phyloP scores from a whole-genome alignment of 1,140 invertebrate species.

The Drusus annulatus region DNA sequence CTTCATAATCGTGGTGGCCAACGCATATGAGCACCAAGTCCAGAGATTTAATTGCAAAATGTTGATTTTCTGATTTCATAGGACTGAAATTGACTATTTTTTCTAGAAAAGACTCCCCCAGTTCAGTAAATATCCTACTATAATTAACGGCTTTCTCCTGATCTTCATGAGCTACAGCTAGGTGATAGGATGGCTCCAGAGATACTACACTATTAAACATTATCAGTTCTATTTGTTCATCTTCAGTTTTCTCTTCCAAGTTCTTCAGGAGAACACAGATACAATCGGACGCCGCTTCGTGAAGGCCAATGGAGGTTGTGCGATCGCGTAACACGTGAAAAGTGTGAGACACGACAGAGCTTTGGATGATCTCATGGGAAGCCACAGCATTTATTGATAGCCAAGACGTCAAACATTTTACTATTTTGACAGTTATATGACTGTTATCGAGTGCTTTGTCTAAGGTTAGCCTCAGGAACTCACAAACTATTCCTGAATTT shows the following conservation, averaged over 20 bases:
- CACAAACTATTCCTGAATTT: slow-evolving; percentile 77
- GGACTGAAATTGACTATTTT: slow-evolving; percentile 80
- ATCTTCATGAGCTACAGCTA: slow-evolving; percentile 94
- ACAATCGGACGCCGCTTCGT: slow-evolving; percentile 93
- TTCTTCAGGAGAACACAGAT: slow-evolving; percentile 88
- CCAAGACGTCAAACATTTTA: slow-evolving; percentile 88
- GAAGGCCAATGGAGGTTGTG: slow-evolving; percentile 79
- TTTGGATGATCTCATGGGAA: slow-evolving; percentile 77
- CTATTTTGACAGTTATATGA: slow-evolving; percentile 73
- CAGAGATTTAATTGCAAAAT: slow-evolving; percentile 89
- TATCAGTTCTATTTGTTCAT: slow-evolving; percentile 78
- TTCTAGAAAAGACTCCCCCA: slow-evolving; percentile 92
- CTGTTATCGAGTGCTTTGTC: slow-evolving; percentile 72
- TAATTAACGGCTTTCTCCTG: slow-evolving; percentile 93
- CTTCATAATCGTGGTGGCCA: slow-evolving; percentile 98
- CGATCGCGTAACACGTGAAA: slow-evolving; percentile 80
- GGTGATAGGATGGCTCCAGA: slow-evolving; percentile 90
- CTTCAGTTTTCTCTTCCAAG: slow-evolving; percentile 82
- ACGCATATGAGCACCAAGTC: slow-evolving; percentile 94
- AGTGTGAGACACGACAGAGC: slow-evolving; percentile 78
- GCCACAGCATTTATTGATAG: slow-evolving; percentile 81
- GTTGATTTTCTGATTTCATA: slow-evolving; percentile 70
- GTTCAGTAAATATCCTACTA: slow-evolving; percentile 94
- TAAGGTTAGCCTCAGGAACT: slow-evolving; percentile 85
- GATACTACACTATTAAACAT: slow-evolving; percentile 87